Conservation (phyloP, 2,888 invertebrate genomes). For the Andrena bicolor region DNA sequence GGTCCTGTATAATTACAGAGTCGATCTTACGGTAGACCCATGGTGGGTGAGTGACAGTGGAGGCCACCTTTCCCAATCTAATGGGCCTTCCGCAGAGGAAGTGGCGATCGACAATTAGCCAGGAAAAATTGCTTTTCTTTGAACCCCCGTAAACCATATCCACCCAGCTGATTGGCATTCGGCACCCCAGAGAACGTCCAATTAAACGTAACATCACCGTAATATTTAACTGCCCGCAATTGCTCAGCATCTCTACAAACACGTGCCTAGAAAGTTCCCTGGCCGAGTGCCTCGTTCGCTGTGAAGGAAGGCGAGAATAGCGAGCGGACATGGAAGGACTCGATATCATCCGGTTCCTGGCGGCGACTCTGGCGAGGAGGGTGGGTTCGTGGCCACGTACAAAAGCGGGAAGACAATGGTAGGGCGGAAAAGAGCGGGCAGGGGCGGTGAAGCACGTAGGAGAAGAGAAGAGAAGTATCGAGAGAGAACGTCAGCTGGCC, state of each 20-base stretch:
- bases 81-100: conserved; percentile 48
- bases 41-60: conserved; percentile 65
- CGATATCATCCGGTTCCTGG: conserved; percentile 19
- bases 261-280: background rate
- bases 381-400: conserved; percentile 56
- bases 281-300: background rate
- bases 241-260: background rate
- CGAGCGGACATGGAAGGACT: background rate
- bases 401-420: conserved; percentile 63
- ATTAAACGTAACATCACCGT: background rate
- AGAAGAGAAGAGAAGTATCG: conserved; percentile 51
- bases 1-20: conserved; percentile 69
- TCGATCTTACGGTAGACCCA: conserved; percentile 50
- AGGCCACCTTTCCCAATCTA: conserved; percentile 53
- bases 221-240: background rate
- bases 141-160: background rate
- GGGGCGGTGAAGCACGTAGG: conserved; percentile 14
- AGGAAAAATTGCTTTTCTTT: conserved; percentile 29
- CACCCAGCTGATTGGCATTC: background rate
- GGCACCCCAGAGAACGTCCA: background rate
- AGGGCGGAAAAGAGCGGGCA: conserved; percentile 33
- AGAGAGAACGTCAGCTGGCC: conserved; percentile 79
- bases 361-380: conserved; percentile 21
- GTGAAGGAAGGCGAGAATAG: background rate
- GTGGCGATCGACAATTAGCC: conserved; percentile 48